phyloP scores from a whole-genome alignment of 2,797 vertebrate species.

The Denticeps clupeoides region DNA sequence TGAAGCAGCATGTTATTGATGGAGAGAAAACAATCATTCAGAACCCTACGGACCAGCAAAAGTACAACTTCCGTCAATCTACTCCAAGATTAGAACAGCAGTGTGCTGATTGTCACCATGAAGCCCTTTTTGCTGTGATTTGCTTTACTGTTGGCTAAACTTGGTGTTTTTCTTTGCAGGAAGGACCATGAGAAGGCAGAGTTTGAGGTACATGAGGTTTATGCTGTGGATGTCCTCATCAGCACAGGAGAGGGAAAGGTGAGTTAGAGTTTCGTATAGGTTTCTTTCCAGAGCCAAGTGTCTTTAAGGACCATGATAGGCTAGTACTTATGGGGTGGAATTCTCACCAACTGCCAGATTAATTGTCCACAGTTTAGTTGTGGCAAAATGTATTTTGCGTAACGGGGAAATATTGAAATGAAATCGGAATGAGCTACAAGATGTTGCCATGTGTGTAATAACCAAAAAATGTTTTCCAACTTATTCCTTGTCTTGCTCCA shows the following conservation, averaged over 20 bases:
- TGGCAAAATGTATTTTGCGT: no score
- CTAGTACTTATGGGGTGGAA: no score
- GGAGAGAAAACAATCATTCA: constrained; percentile 98
- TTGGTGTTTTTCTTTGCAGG: constrained; percentile 43
- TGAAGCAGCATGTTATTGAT: constrained; percentile 94
- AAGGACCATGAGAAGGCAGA: constrained; percentile 98
- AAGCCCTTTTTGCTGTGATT: no score
- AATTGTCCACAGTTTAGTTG: no score
- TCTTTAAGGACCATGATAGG: no score
- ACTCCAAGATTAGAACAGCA: no score
- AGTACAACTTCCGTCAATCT: no score
- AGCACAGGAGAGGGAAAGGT: constrained; percentile 97
- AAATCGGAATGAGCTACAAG: not conserved
- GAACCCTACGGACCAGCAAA: constrained; percentile 94
- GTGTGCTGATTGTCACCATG: no score
- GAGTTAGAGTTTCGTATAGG: constrained; percentile 25
- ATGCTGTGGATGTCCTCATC: constrained; percentile 92
- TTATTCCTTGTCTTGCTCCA: constrained; percentile 30
- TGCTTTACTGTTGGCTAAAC: no score
- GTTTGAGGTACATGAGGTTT: constrained; percentile 96
- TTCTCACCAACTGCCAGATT: no score
- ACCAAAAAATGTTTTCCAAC: not conserved
- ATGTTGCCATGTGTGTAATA: not conserved
- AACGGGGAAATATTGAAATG: no score
- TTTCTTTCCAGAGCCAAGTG: no score